Conservation (phyloP, 2,888 invertebrate species). For the Chrysotoxum bicinctum region DNA sequence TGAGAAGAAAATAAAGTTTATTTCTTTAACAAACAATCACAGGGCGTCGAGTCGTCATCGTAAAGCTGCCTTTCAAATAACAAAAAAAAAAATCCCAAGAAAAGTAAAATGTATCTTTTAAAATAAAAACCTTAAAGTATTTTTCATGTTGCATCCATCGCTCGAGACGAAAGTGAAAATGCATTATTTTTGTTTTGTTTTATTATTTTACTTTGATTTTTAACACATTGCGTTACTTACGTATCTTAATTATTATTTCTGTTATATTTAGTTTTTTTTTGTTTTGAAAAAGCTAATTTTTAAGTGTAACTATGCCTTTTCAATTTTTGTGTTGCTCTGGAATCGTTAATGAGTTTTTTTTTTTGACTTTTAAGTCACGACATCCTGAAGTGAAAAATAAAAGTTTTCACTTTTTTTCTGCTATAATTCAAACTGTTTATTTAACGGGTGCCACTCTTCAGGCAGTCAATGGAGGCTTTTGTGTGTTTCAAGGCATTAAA, state of each 20-base stretch:
- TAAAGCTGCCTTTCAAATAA: conserved; percentile 22
- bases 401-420: conserved; percentile 48
- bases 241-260: conserved; percentile 36
- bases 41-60: conserved; percentile 33
- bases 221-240: conserved; percentile 49
- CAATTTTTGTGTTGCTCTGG: conserved; percentile 36
- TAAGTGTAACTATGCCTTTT: not conserved
- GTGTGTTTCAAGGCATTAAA: conserved; percentile 23
- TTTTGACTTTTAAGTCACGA: conserved; percentile 4
- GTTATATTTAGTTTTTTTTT: not conserved
- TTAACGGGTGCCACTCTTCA: conserved; percentile 1
- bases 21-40: conserved; percentile 20
- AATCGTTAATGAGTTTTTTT: conserved; percentile 13
- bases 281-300: conserved; percentile 38
- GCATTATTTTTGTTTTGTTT: conserved; percentile 27
- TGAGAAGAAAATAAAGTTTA: conserved; percentile 16
- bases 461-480: not conserved
- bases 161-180: conserved; percentile 50
- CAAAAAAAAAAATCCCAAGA: conserved; percentile 22
- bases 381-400: not conserved
- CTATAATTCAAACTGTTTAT: conserved; percentile 24
- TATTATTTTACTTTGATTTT: conserved; percentile 39
- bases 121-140: conserved; percentile 21
- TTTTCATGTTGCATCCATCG: conserved; percentile 20
- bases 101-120: conserved; percentile 23